A percentile compares a stretch with the other conserved stretches of the same genome.
Conservation (phyloP, 2,113 vertebrate species). For the Tylochromis polylepis region DNA sequence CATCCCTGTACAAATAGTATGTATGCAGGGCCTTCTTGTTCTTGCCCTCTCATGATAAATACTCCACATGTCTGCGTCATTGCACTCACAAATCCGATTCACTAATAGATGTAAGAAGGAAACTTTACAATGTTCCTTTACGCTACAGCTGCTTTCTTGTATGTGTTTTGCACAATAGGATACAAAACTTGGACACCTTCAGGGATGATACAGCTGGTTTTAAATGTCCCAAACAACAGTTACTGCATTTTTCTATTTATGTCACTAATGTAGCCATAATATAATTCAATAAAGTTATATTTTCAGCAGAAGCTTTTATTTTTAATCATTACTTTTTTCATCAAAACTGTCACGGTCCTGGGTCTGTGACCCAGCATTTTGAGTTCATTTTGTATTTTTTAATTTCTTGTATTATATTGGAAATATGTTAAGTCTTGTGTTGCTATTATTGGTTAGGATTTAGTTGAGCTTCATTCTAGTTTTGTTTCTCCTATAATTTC, state of each 20-base stretch:
- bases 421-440: too few relatives aligned
- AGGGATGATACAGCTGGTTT: background rate
- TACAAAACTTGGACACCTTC: background rate
- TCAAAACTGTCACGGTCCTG: too few relatives aligned
- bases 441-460: too few relatives aligned
- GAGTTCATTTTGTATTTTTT: too few relatives aligned
- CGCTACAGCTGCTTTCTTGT: too few relatives aligned
- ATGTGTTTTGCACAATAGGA: background rate
- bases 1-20: conserved; percentile 2
- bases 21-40: background rate
- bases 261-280: background rate
- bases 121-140: background rate
- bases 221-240: background rate
- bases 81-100: background rate
- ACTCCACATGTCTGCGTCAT: background rate
- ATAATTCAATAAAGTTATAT: background rate
- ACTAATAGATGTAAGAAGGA: background rate
- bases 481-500: too few relatives aligned
- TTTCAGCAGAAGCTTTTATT: background rate
- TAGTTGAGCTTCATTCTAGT: too few relatives aligned
- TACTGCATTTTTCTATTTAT: background rate
- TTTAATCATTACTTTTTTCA: background rate
- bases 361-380: too few relatives aligned
- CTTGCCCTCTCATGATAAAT: conserved; percentile 6
- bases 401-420: too few relatives aligned